Conservation (phyloP, 2,113 vertebrate species). For the Choloepus hoffmanni region DNA sequence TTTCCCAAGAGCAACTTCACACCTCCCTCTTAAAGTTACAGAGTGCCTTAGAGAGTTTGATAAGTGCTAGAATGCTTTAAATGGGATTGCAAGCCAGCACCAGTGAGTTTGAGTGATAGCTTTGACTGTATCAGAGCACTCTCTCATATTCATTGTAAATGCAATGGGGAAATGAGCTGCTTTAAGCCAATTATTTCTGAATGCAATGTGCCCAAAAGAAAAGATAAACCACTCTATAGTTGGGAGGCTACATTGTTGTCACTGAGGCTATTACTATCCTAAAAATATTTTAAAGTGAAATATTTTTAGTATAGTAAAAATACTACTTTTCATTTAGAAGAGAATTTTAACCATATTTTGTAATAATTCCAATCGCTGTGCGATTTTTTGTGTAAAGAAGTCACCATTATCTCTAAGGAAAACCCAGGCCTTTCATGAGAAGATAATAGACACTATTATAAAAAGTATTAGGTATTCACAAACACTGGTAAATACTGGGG, state of each 20-base stretch:
- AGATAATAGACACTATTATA: neutral
- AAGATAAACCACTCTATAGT: neutral
- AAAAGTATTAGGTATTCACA: neutral
- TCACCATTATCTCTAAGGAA: neutral
- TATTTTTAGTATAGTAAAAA: no score
- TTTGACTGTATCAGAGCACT: neutral
- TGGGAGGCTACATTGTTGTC: neutral
- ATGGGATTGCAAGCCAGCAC: neutral
- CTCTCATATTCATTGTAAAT: neutral
- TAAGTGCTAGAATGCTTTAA: neutral
- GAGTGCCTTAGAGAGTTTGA: neutral
- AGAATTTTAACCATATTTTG: neutral
- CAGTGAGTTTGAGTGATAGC: neutral
- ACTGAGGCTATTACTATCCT: neutral
- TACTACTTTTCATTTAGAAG: neutral
- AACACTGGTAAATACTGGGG: neutral
- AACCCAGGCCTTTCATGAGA: neutral
- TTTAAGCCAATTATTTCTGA: neutral
- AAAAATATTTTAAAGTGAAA: neutral
- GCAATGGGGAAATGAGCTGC: neutral
- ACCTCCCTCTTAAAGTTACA: neutral
- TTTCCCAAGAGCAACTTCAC: neutral
- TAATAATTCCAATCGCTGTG: neutral
- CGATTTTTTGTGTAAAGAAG: neutral
- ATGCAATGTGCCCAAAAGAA: neutral